Conservation (phyloP, 2,113 vertebrate species). For the Pipa parva region DNA sequence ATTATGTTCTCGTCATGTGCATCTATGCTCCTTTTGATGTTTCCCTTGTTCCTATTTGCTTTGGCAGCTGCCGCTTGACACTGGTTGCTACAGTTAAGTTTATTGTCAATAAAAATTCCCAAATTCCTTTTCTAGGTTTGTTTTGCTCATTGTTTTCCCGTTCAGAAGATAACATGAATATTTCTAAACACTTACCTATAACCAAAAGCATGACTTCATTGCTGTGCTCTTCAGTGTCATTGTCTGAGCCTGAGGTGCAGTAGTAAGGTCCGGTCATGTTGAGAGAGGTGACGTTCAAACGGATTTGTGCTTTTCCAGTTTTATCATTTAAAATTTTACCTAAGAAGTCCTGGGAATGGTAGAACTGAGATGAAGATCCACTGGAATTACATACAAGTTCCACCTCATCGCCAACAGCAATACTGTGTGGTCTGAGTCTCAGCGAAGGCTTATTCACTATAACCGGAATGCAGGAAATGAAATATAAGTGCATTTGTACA, state of each 20-base stretch:
- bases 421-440: background rate
- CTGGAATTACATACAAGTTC: conserved; percentile 43
- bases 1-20: too few relatives aligned
- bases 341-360: conserved; percentile 7
- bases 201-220: conserved; percentile 22
- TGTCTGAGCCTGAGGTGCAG: conserved; percentile 43
- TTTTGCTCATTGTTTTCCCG: too few relatives aligned
- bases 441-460: conserved; percentile 40
- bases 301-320: conserved; percentile 37
- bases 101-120: too few relatives aligned
- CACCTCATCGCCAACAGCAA: background rate
- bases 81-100: too few relatives aligned
- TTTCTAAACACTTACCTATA: conserved; percentile 38
- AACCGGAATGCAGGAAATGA: conserved; percentile 18
- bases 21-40: too few relatives aligned
- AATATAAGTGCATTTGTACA: too few relatives aligned
- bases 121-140: too few relatives aligned
- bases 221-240: background rate
- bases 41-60: too few relatives aligned
- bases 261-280: conserved; percentile 43
- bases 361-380: conserved; percentile 40
- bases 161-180: too few relatives aligned
- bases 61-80: too few relatives aligned
- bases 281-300: conserved; percentile 36
- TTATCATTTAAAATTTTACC: background rate